A percentile compares a stretch with the other conserved stretches of the same genome.
These are phyloP conservation scores for Rhynchopsitta pachyrhyncha DNA, from an alignment of 2,113 vertebrate genomes.

Conservation along the genomic window DNA sequence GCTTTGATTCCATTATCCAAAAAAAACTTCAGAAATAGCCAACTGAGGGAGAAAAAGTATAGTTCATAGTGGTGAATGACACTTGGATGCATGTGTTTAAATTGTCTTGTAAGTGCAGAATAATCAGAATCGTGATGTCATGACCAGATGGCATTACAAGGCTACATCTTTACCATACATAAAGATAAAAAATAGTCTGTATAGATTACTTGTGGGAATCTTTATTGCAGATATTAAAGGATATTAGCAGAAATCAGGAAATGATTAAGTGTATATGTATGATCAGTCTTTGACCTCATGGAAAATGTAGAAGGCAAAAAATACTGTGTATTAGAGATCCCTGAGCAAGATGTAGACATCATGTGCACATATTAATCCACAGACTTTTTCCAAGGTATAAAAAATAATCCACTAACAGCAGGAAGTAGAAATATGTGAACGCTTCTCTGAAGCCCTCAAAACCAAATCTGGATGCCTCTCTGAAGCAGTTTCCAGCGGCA, in stretches of 20 bases:
- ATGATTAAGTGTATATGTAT: slow-evolving; percentile 20
- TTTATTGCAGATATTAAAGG: neutral
- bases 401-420: neutral
- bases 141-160: neutral
- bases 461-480: neutral
- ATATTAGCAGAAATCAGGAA: slow-evolving; percentile 40
- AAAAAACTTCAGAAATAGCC: neutral
- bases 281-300: neutral
- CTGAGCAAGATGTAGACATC: neutral
- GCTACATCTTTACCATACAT: slow-evolving; percentile 17
- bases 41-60: neutral
- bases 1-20: neutral
- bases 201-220: neutral
- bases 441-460: neutral
- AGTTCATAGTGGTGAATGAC: neutral
- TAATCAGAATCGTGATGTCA: neutral
- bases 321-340: neutral
- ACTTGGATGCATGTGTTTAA: neutral
- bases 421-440: neutral
- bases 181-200: neutral
- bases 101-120: neutral
- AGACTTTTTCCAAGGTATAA: neutral
- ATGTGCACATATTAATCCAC: neutral
- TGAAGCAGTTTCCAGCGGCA: neutral
- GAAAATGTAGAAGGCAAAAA: neutral